Base-by-base conservation (phyloP, 2,888 invertebrate genomes). In the Polylopha cassiicola region DNA sequence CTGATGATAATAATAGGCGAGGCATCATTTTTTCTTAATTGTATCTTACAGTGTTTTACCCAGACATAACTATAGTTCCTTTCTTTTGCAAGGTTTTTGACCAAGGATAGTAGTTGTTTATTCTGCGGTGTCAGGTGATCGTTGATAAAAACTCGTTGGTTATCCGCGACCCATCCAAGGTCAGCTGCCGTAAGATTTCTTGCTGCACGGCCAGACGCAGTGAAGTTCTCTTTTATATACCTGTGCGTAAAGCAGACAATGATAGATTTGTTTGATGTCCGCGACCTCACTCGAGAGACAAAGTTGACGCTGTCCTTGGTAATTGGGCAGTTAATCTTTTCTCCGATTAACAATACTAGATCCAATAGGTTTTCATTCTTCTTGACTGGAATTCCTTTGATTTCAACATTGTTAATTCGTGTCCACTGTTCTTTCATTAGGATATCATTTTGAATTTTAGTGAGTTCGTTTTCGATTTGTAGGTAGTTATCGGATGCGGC, bases 151-250 rank as follows among this genome's bases (percentile, higher is more conserved):
- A 49, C 39, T 10, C 23, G 31, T 0, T 37, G 20, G 17, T 43
- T 30, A 0, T 38, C 43, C 3, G 21, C 4, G 3, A 46, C 3
- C 5, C 44, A 43, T 1, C 44, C 13, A 1, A 24, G 8, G 5
- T 29, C 10, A 6, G 31, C 14, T 24, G 33, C 36, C 1, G 37
- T 7, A 9, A 29, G 27, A 8, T 7, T 22, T 20, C 33, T 18
- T 6, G 15, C 6, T 13, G 4, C 18, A 22, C 42, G 29, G 3
- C 38, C 37, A 2, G 39, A 30, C 3, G 39, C 37, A 2, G 43
- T 21, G 30, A 46, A 48, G 16, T 46, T 41, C 8, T 48, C 45
- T 14, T 49, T 49, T 1, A 36, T 24, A 3, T 46, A 44, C 2
- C 44, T 17, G n/a, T 36, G 38, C 13, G n/a, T 14, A 30, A 48